Conservation (phyloP, 2,888 invertebrate species). For the Drosophila prostipennis region DNA sequence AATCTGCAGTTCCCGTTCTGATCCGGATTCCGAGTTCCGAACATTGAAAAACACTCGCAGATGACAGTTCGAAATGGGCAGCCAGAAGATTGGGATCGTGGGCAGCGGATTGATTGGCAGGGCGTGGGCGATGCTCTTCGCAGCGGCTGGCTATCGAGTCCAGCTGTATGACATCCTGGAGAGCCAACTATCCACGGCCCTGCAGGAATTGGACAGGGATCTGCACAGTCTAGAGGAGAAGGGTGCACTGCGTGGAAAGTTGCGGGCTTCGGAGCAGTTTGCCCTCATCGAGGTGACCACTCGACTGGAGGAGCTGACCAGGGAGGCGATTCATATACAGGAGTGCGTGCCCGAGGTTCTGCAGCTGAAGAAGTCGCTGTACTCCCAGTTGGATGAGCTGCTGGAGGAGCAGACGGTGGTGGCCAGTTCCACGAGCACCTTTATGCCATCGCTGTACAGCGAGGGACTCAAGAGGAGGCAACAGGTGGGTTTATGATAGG, state of each 20-base stretch:
- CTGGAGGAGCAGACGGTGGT: constrained; percentile 91
- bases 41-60: not conserved
- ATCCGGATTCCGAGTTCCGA: not conserved
- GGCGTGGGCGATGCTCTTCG: constrained; percentile 98
- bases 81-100: constrained; percentile 90
- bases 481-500: constrained; percentile 85
- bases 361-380: constrained; percentile 92
- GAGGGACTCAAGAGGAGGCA: constrained; percentile 90
- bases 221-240: constrained; percentile 88
- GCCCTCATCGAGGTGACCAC: constrained; percentile 90
- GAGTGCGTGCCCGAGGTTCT: constrained; percentile 97
- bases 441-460: constrained; percentile 94
- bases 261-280: constrained; percentile 90
- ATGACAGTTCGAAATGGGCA: constrained; percentile 81
- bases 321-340: constrained; percentile 92
- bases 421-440: constrained; percentile 97
- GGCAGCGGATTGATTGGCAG: constrained; percentile 97
- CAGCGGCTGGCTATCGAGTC: constrained; percentile 95
- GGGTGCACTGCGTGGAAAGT: constrained; percentile 90
- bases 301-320: constrained; percentile 89
- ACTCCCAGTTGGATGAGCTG: constrained; percentile 90
- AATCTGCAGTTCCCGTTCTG: constrained; percentile 45
- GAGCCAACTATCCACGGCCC: constrained; percentile 89
- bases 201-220: constrained; percentile 90
- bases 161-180: constrained; percentile 92